Base-by-base conservation (phyloP, 2,797 vertebrate species). In the Vireo griseus region DNA sequence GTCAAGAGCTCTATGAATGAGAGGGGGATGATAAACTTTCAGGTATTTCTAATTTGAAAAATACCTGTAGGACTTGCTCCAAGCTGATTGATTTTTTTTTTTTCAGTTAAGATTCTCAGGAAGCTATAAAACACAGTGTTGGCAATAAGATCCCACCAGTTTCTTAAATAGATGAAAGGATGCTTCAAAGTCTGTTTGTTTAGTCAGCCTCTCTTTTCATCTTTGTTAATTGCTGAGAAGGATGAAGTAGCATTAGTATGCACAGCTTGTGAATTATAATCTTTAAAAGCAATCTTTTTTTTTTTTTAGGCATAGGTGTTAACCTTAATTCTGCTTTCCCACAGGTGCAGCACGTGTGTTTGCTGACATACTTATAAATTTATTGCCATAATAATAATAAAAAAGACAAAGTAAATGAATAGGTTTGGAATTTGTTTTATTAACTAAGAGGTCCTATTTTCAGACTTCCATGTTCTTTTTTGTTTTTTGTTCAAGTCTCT, bases 151-250 rank as follows among this genome's bases (percentile, higher is more conserved):
- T 93, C 59, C 48, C 73, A 86, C 40, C 48, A 54, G 66, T 94
- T 96, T 82, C 73, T 92, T 73, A 72, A 83, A 72, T 33, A 96
- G 95, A 96, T 97, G 86, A 97, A 97, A 97, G 93, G 72, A 82
- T 91, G 94, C 86, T 96, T 96, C 88, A 97, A 96, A 96, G 92
- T 66, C 91, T 96, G 47, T 96, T 94, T 94, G 72, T 96, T 96
- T 94, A 96, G 79, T 58, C 88, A 90, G 74, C 37, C 44, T 97
- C 75, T 83, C 94, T 95, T 92, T 97, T 97, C 80, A 97, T 96
- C 95, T 94, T 68, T 82, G 79, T 88, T 96, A 97, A 95, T 96
- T 96, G 91, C 89, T 50, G 72, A 86, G 88, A 86, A 94, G 79
- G 85, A 95, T 86, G 79, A 95, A 92, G 48, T 51, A 71, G 33